Evolutionary conservation across 2,797 vertebrate genomes (phyloP), one percentile per base, ranked within the genome.

Genomic region (Chelidonichthys spinosus): DNA sequence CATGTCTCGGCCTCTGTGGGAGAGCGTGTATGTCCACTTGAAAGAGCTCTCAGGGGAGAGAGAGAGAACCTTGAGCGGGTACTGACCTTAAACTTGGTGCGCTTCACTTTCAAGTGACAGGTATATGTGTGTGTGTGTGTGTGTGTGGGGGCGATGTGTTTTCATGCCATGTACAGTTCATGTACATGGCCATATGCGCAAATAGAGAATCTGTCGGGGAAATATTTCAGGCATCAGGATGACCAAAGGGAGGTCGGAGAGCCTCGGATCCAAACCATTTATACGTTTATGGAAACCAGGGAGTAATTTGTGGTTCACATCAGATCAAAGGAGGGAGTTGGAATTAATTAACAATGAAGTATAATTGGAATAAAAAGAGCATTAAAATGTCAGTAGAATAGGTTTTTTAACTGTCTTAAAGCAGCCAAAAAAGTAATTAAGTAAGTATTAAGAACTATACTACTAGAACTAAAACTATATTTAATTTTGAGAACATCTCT

Each of bases 1-100:
- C 79, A 85, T 87, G 70, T 85, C 76, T 65, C 17, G 44, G 83
- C 75, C 62, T 69, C 76, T 33, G 53, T 62, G 69, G 42, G 64
- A 61, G 79, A 36, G 59, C 79, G 74, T 40, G 55, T 33, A 42
- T 81, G 87, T 90, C 86, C 84, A 88, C 78, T 83, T 75, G 79
- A 91, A 88, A 87, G 64, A 79, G 75, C 73, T 84, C 89, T 80
- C 81, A 14, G 59, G 83, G 81, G 74, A 71, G 50, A 17, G 37
- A 72, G 68, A 81, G 82, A 55, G 86, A 90, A 90, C 87, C 85
- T 92, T 91, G 86, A 89, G 86, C 66, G 3, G 39, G 69, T 39
- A 18, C 66, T 88, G 91, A 92, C 93, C 91, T 93, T 92, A 93
- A 85, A 78, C 83, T 86, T 83, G 72, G 69, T 68, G 72, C 68